Conservation (phyloP, 2,113 vertebrate species). For the Apus apus region DNA sequence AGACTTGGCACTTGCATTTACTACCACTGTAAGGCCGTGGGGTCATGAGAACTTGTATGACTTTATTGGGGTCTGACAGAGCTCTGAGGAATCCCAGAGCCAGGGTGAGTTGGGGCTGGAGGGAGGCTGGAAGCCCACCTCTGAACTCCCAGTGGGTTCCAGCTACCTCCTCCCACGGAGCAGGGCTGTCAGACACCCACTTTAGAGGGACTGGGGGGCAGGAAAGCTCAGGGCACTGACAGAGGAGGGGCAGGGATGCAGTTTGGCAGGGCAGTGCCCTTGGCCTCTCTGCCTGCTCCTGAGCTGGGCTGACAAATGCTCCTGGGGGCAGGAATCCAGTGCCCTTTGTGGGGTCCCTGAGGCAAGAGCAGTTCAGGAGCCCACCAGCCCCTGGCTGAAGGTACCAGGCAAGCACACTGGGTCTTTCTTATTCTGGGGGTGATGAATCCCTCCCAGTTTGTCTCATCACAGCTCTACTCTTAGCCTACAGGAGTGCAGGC, state of each 20-base stretch:
- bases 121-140: neutral
- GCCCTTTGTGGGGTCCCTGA: neutral
- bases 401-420: rapidly evolving
- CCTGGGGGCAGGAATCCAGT: neutral
- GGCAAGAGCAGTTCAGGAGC: neutral
- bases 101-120: neutral
- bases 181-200: neutral
- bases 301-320: neutral
- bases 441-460: neutral
- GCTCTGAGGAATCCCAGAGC: conserved; percentile 51
- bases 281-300: rapidly evolving
- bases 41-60: conserved; percentile 42
- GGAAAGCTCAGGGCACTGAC: neutral
- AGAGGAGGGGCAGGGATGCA: neutral
- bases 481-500: neutral
- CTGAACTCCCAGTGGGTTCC: rapidly evolving
- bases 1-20: rapidly evolving
- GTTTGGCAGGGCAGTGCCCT: neutral
- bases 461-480: neutral
- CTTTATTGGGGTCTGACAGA: conserved; percentile 52
- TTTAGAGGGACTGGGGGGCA: neutral
- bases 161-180: neutral
- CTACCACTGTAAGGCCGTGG: neutral
- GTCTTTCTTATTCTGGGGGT: neutral
- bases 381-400: rapidly evolving